These are phyloP conservation scores for Leptinotarsa juncta DNA, from an alignment of 2,888 invertebrate species.

Conservation along the genomic window DNA sequence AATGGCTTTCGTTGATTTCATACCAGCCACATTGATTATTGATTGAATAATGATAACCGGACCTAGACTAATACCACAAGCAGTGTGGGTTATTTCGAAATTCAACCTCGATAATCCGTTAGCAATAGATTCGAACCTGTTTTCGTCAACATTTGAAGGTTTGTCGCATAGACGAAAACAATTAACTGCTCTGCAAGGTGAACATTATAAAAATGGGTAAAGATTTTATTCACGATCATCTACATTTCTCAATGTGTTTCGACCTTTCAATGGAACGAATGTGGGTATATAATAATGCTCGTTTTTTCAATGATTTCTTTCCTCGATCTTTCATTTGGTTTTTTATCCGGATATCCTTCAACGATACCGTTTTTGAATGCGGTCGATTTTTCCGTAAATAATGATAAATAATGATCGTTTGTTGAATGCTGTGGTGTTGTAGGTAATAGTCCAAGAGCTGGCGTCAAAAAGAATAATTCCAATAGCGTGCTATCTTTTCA, in stretches of 20 bases:
- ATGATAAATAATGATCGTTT: not conserved
- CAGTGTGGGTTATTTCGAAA: too few species aligned
- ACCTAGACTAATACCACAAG: too few species aligned
- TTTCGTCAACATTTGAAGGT: conserved; percentile 12
- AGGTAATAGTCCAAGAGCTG: not conserved
- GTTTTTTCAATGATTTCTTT: conserved; percentile 21
- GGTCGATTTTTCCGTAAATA: not conserved
- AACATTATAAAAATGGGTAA: conserved; percentile 15
- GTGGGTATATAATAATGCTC: conserved; percentile 16
- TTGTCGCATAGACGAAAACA: conserved; percentile 13
- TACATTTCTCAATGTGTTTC: conserved; percentile 21
- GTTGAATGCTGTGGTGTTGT: not conserved
- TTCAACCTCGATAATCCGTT: not conserved
- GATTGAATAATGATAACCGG: too few species aligned
- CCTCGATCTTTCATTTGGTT: conserved; percentile 19
- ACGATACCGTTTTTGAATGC: not conserved
- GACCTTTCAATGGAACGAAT: conserved; percentile 26
- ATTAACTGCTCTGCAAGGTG: conserved; percentile 16
- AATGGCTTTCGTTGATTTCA: too few species aligned
- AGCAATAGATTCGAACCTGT: not conserved
- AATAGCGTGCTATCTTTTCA: too few species aligned
- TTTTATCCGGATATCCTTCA: conserved; percentile 27
- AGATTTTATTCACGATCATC: conserved; percentile 13
- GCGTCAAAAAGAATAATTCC: too few species aligned
- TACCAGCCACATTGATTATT: too few species aligned